Conservation (phyloP, 2,113 vertebrate species). For the Grantiella picta region DNA sequence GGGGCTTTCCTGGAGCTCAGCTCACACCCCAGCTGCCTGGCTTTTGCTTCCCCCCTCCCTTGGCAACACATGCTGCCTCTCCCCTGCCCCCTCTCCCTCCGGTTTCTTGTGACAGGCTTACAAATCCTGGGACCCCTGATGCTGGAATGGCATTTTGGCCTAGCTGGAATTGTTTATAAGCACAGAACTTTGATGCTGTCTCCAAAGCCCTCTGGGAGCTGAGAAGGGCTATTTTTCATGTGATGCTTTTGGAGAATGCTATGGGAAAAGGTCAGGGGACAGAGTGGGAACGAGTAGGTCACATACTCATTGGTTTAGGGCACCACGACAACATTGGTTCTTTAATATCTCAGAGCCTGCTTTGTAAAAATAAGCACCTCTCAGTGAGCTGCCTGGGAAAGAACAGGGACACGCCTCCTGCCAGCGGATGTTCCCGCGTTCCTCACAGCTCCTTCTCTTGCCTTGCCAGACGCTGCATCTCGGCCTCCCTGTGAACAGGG, state of each 20-base stretch:
- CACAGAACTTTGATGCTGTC: slow-evolving; percentile 51
- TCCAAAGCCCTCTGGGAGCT: slow-evolving; percentile 34
- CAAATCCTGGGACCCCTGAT: background rate
- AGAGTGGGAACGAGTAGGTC: slow-evolving; percentile 48
- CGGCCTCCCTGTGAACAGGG: rapidly evolving
- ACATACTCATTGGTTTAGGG: slow-evolving; percentile 60
- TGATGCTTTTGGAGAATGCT: slow-evolving; percentile 48
- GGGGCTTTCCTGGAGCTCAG: background rate
- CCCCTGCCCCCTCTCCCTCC: background rate
- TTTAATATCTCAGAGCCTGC: slow-evolving; percentile 44
- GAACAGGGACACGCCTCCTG: background rate
- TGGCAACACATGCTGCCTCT: background rate
- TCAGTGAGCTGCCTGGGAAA: slow-evolving; percentile 51
- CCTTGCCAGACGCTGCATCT: background rate
- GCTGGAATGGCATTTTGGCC: slow-evolving; percentile 47
- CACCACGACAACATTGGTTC: slow-evolving; percentile 2
- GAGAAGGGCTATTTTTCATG: slow-evolving; percentile 50
- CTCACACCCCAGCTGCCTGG: background rate
- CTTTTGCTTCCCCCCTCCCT: rapidly evolving
- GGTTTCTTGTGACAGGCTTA: background rate
- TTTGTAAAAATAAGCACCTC: slow-evolving; percentile 60
- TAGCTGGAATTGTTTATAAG: slow-evolving; percentile 44
- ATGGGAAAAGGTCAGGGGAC: slow-evolving; percentile 67
- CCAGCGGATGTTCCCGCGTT: background rate
- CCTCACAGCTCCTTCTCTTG: background rate